Percentiles rank a stretch among this genome's conserved stretches.
Evolutionary conservation across 2,888 invertebrate genomes (phyloP).

Genomic region (Dermolepida albohirtum): DNA sequence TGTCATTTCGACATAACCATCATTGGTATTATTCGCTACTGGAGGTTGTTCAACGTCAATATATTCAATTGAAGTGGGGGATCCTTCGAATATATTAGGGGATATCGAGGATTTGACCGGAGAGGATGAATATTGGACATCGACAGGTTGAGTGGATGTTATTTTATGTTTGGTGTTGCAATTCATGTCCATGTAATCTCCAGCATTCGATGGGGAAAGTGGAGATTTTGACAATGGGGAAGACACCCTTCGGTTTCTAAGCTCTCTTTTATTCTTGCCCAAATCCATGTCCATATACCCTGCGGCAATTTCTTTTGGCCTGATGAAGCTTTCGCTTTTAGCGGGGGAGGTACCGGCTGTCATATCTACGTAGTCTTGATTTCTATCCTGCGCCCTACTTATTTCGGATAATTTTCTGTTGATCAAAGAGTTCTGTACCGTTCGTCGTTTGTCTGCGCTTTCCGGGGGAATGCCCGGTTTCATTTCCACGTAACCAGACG

Average conservation of each 20-base stretch:
- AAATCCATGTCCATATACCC: conserved; percentile 68
- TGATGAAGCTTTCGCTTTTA: conserved; percentile 22
- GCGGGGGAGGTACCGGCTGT: conserved; percentile 56
- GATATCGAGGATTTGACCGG: conserved; percentile 47
- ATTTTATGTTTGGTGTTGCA: conserved; percentile 36
- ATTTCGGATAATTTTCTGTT: conserved; percentile 5
- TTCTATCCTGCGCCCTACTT: conserved; percentile 34
- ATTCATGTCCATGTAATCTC: conserved; percentile 64
- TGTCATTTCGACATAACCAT: conserved; percentile 77
- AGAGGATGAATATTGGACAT: conserved; percentile 37
- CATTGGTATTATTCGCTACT: conserved; percentile 65
- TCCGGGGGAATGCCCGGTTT: conserved; percentile 57
- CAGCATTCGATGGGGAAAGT: conserved; percentile 37
- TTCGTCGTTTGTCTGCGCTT: conserved; percentile 44
- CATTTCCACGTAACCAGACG: conserved; percentile 65
- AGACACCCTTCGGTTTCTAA: neutral
- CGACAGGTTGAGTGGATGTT: neutral
- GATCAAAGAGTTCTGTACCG: conserved; percentile 1
- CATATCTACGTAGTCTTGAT: conserved; percentile 66
- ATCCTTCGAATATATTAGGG: conserved; percentile 49
- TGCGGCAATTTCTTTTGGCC: conserved; percentile 53
- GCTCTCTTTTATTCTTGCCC: conserved; percentile 51
- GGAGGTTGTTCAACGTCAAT: conserved; percentile 56
- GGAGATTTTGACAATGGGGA: conserved; percentile 37
- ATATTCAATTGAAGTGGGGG: conserved; percentile 49